Evolutionary conservation across 92 coral and sea anemone species (phyloP).

Genomic region (Ricordea florida): DNA sequence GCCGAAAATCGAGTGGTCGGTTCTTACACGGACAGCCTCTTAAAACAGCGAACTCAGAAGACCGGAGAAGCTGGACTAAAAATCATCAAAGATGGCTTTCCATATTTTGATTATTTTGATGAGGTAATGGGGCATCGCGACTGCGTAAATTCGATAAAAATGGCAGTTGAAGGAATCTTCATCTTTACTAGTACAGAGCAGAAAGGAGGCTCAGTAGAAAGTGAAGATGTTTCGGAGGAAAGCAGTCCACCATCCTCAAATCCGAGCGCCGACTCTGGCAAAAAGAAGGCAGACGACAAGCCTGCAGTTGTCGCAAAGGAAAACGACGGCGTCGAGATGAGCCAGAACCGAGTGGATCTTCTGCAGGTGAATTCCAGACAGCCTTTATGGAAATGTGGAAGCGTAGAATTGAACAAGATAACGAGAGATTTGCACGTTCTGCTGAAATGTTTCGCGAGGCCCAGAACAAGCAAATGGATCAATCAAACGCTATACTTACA

Average conservation of each 20-base stretch:
- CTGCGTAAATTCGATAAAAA: constrained; percentile 19
- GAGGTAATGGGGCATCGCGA: constrained; percentile 37
- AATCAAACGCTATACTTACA: constrained; percentile 21
- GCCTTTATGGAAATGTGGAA: background rate
- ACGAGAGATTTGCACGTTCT: background rate
- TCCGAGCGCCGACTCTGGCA: background rate
- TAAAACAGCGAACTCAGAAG: constrained; percentile 6
- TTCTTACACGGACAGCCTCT: too few relatives aligned
- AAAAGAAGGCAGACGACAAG: background rate
- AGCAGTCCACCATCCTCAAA: background rate
- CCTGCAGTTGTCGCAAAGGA: background rate
- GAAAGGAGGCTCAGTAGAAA: background rate
- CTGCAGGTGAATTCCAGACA: background rate
- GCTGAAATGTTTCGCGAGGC: constrained; percentile 10
- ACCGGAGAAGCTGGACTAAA: constrained; percentile 51
- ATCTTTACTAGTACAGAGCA: background rate
- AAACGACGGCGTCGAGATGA: background rate
- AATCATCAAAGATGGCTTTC: constrained; percentile 29
- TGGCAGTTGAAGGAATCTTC: constrained; percentile 52
- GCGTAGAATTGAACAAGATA: constrained; percentile 9
- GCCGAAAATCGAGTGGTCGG: too few relatives aligned
- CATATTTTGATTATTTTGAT: constrained; percentile 30
- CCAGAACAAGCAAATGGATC: constrained; percentile 21
- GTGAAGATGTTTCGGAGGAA: background rate
- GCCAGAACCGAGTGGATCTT: background rate